Conservation (phyloP, 1,140 invertebrate species). For the Druon quercuslanigerum region DNA sequence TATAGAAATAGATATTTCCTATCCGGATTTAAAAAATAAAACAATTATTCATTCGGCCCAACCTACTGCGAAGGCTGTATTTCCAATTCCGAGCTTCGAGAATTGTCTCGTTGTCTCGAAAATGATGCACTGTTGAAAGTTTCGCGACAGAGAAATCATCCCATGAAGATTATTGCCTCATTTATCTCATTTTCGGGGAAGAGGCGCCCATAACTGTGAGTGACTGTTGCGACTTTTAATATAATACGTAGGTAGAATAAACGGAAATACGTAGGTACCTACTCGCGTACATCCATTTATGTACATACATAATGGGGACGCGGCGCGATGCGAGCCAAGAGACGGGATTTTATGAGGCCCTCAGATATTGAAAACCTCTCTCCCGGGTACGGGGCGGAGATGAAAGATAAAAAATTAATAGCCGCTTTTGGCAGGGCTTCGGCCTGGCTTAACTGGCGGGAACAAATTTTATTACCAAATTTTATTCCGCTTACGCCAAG, state of each 20-base stretch:
- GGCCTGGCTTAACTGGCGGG: constrained; percentile 69
- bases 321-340: constrained; percentile 48
- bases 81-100: not conserved
- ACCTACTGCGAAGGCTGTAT: not conserved
- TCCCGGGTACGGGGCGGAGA: constrained; percentile 60
- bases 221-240: constrained; percentile 28
- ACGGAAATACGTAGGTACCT: constrained; percentile 22
- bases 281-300: constrained; percentile 54
- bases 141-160: not conserved
- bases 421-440: constrained; percentile 70
- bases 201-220: constrained; percentile 22
- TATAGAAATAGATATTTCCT: no score
- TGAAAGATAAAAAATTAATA: constrained; percentile 75
- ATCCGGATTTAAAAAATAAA: no score
- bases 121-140: not conserved
- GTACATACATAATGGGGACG: constrained; percentile 57
- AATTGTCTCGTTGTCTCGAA: not conserved
- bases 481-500: constrained; percentile 66
- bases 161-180: constrained; percentile 19
- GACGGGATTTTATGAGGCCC: constrained; percentile 57
- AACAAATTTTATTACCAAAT: constrained; percentile 75
- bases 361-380: constrained; percentile 70
- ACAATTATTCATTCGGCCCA: no score
- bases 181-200: constrained; percentile 28
- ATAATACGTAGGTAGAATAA: constrained; percentile 31